Base-by-base conservation (phyloP, 1,140 invertebrate genomes). In the Fopius arisanus region DNA sequence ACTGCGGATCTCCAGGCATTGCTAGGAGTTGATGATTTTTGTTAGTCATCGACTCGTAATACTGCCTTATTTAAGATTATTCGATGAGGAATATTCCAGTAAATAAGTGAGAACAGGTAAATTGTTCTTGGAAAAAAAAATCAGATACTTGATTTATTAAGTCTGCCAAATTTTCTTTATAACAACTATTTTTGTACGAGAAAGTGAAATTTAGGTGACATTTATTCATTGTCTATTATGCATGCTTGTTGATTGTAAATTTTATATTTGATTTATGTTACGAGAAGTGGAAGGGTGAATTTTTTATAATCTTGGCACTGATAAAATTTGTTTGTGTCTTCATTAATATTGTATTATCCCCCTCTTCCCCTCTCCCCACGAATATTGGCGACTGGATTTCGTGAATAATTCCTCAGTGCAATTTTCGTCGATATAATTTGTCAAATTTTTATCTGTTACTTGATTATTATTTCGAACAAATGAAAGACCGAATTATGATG, bases 391-490 rank as follows among this genome's bases (percentile, higher is more conserved):
- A 66, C 23, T 72, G 40, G 40, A 31, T 48, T 72, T 72, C 33
- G 62, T 62, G 26, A 66, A 71, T 63, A 63, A 14, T 72, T 72
- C 14, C 10, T 65, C 29, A 16, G 65, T 73, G 65, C 66, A 68
- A 68, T 73, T 67, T 29, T 66, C 43, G 29, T 72, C 28, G 63
- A 65, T 69, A 14, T 29, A 21, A 69, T 63, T 69, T 19, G 12
- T 26, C 0, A 74, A 69, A 69, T 69, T 69, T n/a, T 74, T 74
- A 74, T 74, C 21, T 67, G 51, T 26, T 62, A 37, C 26, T 62
- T 62, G 26, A 5, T 62, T 28, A 14, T 23, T 62, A 23, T 62
- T 26, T 51, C 19, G 21, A 43, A 68, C 4, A 68, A 41, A 70
- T 31, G 12, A n/a, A 10, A 71, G 7, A 51, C 43, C 43, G 43